Conservation (phyloP, 2,797 vertebrate genomes). For the Aviceda leuphotes region DNA sequence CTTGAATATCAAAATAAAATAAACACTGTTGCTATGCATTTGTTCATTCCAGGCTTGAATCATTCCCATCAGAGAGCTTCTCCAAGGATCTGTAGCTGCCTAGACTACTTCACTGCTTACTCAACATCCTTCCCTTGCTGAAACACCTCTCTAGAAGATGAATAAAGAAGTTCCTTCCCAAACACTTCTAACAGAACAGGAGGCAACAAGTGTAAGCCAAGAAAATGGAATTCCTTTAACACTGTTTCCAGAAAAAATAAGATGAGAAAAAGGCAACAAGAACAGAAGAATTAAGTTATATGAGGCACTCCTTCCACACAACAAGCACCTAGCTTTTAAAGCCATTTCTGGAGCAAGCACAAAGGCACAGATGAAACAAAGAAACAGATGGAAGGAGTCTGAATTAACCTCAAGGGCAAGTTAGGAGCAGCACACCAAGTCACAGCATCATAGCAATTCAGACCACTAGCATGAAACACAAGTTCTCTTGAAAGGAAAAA, state of each 20-base stretch:
- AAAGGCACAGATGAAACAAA: not conserved
- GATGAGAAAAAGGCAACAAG: not conserved
- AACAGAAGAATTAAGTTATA: not conserved
- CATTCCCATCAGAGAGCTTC: not conserved
- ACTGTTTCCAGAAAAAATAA: not conserved
- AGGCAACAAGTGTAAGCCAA: not conserved
- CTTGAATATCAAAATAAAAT: constrained; percentile 1
- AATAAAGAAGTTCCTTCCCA: not conserved
- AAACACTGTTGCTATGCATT: constrained; percentile 24
- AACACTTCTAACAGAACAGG: not conserved
- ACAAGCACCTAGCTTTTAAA: not conserved
- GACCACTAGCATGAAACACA: not conserved
- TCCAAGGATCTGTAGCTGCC: not conserved
- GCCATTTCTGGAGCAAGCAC: not conserved
- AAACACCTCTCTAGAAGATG: not conserved
- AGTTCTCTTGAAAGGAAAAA: not conserved
- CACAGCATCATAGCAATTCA: not conserved
- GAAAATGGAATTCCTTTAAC: not conserved
- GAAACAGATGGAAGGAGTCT: not conserved
- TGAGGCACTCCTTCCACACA: not conserved
- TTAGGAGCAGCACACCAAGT: not conserved
- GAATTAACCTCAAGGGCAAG: not conserved
- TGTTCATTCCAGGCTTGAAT: constrained; percentile 6
- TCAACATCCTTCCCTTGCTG: not conserved
- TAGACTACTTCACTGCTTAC: not conserved